Conservation (phyloP, 2,113 vertebrate species). For the Aspiorhynchus laticeps region DNA sequence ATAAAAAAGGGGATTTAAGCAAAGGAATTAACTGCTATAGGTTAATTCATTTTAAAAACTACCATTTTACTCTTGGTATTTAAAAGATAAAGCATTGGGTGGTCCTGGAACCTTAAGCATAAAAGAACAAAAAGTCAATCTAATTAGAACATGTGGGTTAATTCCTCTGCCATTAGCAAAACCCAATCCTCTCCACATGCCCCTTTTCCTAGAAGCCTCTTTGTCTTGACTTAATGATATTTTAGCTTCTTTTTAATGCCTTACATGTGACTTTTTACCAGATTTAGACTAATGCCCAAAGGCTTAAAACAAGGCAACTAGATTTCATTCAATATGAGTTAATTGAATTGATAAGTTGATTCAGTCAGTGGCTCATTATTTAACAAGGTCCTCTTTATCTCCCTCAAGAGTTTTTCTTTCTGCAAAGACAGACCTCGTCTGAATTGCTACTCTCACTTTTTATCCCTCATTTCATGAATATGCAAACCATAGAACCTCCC, state of each 20-base stretch:
- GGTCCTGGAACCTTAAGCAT: not conserved
- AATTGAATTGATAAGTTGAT: not conserved
- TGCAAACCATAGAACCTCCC: not conserved
- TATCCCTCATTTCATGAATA: slow-evolving; percentile 6
- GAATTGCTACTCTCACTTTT: not conserved
- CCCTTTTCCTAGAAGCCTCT: not conserved
- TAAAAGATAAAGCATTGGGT: not conserved
- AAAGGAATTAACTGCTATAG: not conserved
- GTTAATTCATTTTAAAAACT: not conserved
- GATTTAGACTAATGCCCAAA: not conserved
- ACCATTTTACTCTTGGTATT: not conserved
- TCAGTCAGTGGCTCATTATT: not conserved
- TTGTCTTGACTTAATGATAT: slow-evolving; percentile 8
- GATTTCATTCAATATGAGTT: not conserved
- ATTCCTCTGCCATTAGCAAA: not conserved
- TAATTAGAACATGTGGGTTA: not conserved
- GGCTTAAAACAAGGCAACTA: not conserved
- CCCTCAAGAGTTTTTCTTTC: not conserved
- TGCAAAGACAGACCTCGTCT: not conserved
- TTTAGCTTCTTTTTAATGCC: not conserved
- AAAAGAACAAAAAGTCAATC: not conserved
- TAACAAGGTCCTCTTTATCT: not conserved
- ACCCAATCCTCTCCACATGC: not conserved
- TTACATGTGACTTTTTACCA: not conserved
- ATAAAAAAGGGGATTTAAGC: not conserved